Base-by-base conservation (phyloP, 2,113 vertebrate genomes). In the Nerophis lumbriciformis region DNA sequence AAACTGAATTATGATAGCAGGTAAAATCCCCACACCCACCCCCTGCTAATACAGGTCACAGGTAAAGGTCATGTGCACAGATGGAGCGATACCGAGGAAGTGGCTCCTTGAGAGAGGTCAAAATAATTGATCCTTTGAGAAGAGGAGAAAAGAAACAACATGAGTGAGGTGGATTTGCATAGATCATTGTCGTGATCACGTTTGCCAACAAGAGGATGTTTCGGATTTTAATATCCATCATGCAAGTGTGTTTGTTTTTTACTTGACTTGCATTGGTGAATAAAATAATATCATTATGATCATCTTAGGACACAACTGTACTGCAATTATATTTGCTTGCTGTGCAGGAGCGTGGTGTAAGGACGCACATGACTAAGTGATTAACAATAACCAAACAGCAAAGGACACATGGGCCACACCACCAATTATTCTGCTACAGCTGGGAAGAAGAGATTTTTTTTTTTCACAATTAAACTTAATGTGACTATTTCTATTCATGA, bases 1-100 rank as follows among this genome's bases (percentile, higher is more conserved):
- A 88, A 84, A 85, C 72, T 75, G 76, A 88, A 84, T 88, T 87
- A 87, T 82, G 77, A 82, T 82, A 78, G 75, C 65, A 76, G 74
- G 63, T 77, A 71, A 68, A 69, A 80, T 74, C 71, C 71, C 55
- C 55, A 59, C 73, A 73, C 71, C 71, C 53, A 53, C 58, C 73
- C 51, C 67, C 21, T 81, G 66, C 79, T 86, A 82, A 82, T 81
- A 75, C 77, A 76, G 85, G 84, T 85, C 84, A 77, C 64, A 72
- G 59, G 69, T 80, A 80, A 87, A 88, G 83, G 87, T 83, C 83
- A 83, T 15, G 60, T 70, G 72, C 68, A 50, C 49, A 68, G 73
- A 59, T 75, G 72, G 61, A 74, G 50, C 59, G 62, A 76, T 15
- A 60, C 50, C 6, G 53, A 77, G 28, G 28, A 72, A 69, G 60